Evolutionary conservation across 2,888 invertebrate genomes (phyloP), one percentile per base, ranked within the genome.

Genomic region (Tetanocera ferruginea): DNA sequence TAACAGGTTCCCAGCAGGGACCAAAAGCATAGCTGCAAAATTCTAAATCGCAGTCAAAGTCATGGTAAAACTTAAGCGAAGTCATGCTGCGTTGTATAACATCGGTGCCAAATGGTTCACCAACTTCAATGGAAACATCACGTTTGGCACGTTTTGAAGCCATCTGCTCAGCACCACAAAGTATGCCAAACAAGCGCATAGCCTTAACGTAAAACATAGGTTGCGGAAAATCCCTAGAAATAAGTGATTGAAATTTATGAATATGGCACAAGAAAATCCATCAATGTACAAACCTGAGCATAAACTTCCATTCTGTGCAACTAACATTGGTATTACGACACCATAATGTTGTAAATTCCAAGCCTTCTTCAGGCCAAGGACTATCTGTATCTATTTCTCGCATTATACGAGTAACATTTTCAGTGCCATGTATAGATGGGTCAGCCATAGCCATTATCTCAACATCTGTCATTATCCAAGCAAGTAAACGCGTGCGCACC

Each of bases 1-100:
- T 90, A 0, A 90, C 97, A 0, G 99, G 98, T 87, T 99, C 99
- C 99, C 99, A 99, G 89, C 99, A 99, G 0, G 99, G 98, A 0
- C 99, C 99, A 88, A 99, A 99, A 0, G 98, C 98, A 88, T 98
- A 96, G 86, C 95, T 95, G 87, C 94, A 96, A 82, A 95, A 94
- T 74, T 95, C 94, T 84, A 97, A 93, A 88, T 98, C 97, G 91
- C 97, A 97, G 89, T 97, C 97, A 78, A 99, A 93, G 90, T 99
- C 99, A 90, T 99, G 98, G 91, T 98, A 99, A 91, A 97, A 98
- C 90, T 99, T 99, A 60, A 99, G 91, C 0, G 98, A 94, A 71
- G 97, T 95, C 95, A 99, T 97, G 82, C 95, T 95, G 76, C 99
- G 92, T 88, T 98, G 95, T 14, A 99, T 93, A n/a, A 92, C 92